phyloP scores from a whole-genome alignment of 2,888 invertebrate species.

The Melinopterus prodromus region DNA sequence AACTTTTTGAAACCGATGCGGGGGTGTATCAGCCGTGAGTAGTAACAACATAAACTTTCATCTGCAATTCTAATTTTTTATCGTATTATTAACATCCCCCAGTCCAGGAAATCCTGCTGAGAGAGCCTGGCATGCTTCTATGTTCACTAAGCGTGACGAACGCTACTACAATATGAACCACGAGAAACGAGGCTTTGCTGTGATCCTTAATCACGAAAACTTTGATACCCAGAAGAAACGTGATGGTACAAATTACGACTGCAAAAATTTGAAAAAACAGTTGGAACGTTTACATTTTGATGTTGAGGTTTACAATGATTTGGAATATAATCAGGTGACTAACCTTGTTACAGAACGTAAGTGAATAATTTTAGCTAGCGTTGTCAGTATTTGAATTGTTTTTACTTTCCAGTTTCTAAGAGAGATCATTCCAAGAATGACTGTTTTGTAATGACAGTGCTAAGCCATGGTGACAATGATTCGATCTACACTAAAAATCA shows the following conservation, averaged over 20 bases:
- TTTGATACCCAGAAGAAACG: conserved; percentile 79
- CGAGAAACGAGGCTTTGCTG: conserved; percentile 79
- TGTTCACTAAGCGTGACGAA: conserved; percentile 75
- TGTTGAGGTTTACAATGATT: conserved; percentile 76
- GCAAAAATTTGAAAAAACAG: conserved; percentile 74
- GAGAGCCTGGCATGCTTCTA: conserved; percentile 56
- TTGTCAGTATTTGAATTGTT: conserved; percentile 34
- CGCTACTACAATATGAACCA: conserved; percentile 89
- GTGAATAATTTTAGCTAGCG: conserved; percentile 54
- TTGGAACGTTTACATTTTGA: conserved; percentile 75
- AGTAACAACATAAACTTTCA: no score
- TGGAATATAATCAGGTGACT: conserved; percentile 73
- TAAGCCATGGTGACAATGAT: conserved; percentile 91
- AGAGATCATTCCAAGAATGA: conserved; percentile 84
- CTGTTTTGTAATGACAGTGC: conserved; percentile 83
- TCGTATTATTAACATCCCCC: no score
- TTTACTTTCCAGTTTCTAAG: conserved; percentile 65
- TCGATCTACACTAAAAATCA: conserved; percentile 87
- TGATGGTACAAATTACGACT: conserved; percentile 87
- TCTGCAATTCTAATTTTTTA: no score
- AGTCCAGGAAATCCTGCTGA: no score
- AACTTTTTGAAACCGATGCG: no score
- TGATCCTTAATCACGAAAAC: conserved; percentile 90
- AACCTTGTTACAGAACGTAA: conserved; percentile 69
- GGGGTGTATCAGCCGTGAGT: no score